Conservation (phyloP, 2,113 vertebrate species). For the Macroglossus sobrinus region DNA sequence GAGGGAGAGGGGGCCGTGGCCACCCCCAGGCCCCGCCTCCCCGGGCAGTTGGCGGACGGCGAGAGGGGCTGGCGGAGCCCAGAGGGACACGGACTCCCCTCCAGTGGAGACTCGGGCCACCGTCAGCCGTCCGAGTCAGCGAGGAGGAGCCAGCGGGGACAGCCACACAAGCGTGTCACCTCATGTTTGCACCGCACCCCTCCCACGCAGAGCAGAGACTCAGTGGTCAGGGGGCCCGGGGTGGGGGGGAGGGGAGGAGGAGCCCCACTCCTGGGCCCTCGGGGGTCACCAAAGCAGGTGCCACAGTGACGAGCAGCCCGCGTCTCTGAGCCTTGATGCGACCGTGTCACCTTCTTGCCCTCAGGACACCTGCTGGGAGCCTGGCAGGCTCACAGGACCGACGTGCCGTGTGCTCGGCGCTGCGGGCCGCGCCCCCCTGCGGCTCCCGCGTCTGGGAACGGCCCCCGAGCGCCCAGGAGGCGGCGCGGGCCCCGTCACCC, state of each 20-base stretch:
- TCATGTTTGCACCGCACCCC: too few species aligned
- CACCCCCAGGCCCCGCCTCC: not conserved
- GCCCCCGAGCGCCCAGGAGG: too few species aligned
- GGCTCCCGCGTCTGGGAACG: too few species aligned
- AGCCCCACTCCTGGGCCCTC: not conserved
- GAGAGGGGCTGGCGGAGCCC: conserved; percentile 59
- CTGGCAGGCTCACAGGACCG: not conserved
- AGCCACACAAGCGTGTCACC: not conserved
- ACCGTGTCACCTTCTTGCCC: not conserved
- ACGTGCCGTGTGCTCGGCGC: not conserved
- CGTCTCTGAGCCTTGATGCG: not conserved
- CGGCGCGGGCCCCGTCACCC: too few species aligned
- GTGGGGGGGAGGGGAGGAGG: not conserved
- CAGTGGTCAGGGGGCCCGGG: too few species aligned
- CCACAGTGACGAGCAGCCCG: not conserved
- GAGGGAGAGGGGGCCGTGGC: conserved; percentile 41
- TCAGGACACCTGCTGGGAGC: not conserved
- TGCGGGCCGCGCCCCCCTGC: too few species aligned
- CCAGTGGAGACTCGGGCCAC: conserved; percentile 50
- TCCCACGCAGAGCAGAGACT: too few species aligned
- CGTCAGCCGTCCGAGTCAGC: conserved; percentile 51
- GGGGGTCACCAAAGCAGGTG: not conserved
- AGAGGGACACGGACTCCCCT: conserved; percentile 62
- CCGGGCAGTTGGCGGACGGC: conserved; percentile 59
- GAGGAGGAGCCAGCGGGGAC: conserved; percentile 46